Evolutionary conservation across 2,888 invertebrate genomes (phyloP).

Genomic region (Drosophila peninsularis): DNA sequence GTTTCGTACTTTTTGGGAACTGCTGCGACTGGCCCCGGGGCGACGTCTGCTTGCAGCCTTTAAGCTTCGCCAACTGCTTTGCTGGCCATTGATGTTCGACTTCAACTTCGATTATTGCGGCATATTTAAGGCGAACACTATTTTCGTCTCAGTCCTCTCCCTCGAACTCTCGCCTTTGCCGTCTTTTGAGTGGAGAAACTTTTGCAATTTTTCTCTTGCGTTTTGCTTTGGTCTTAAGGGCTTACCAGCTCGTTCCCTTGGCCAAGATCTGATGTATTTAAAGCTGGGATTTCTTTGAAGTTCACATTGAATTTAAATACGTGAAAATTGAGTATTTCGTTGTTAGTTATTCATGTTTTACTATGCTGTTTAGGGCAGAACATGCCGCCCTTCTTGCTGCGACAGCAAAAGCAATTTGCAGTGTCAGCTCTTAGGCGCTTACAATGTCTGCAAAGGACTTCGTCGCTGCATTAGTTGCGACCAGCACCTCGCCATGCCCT

Average conservation of each 20-base stretch:
- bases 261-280: conserved; percentile 8
- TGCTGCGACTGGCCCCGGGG: conserved; percentile 31
- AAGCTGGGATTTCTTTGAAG: conserved; percentile 3
- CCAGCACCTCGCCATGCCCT: conserved; percentile 9
- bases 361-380: too few relatives aligned
- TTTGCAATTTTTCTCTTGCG: conserved; percentile 57
- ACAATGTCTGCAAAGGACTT: not conserved
- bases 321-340: not conserved
- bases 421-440: conserved; percentile 19
- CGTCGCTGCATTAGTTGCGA: not conserved
- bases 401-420: conserved; percentile 2
- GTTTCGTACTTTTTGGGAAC: conserved; percentile 65
- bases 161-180: conserved; percentile 3
- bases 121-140: conserved; percentile 45
- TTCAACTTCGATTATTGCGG: conserved; percentile 70
- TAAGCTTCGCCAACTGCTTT: conserved; percentile 32
- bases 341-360: too few relatives aligned
- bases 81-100: conserved; percentile 64
- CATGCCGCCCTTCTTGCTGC: not conserved
- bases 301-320: not conserved
- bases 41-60: conserved; percentile 19
- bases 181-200: conserved; percentile 44
- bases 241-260: conserved; percentile 2
- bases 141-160: not conserved
- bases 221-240: conserved; percentile 30